Conservation (phyloP, 2,888 invertebrate species). For the Pantelozetes paolii region DNA sequence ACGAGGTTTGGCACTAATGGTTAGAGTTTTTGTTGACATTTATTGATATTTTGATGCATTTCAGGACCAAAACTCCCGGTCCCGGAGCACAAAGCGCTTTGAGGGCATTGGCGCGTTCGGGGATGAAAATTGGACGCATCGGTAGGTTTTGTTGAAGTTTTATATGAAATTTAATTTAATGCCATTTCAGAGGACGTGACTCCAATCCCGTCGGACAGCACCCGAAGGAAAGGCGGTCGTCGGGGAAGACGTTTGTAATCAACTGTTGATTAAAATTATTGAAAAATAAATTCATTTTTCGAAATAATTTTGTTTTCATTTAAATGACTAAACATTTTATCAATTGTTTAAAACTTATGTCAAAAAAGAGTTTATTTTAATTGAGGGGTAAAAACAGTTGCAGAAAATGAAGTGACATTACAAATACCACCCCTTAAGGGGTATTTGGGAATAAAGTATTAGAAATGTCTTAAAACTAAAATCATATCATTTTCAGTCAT, state of each 20-base stretch:
- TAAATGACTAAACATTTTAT: no score
- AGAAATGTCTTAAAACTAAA: no score
- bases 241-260: constrained; percentile 96
- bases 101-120: constrained; percentile 93
- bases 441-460: no score
- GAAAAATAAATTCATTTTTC: neutral
- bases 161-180: neutral
- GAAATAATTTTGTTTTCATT: no score
- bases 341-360: no score
- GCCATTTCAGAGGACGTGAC: constrained; percentile 76
- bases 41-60: constrained; percentile 55
- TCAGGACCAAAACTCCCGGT: constrained; percentile 84
- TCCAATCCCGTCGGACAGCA: constrained; percentile 97
- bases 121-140: constrained; percentile 99
- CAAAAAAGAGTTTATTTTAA: no score
- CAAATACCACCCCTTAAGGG: no score
- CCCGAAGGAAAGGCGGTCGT: constrained; percentile 99
- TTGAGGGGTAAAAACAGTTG: no score
- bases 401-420: no score
- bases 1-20: constrained; percentile 58
- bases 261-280: constrained; percentile 7
- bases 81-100: constrained; percentile 96
- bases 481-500: no score
- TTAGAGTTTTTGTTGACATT: neutral
- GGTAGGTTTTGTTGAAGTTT: constrained; percentile 54